Evolutionary conservation across 2,797 vertebrate genomes (phyloP).

Genomic region (Fistularia commersonii): DNA sequence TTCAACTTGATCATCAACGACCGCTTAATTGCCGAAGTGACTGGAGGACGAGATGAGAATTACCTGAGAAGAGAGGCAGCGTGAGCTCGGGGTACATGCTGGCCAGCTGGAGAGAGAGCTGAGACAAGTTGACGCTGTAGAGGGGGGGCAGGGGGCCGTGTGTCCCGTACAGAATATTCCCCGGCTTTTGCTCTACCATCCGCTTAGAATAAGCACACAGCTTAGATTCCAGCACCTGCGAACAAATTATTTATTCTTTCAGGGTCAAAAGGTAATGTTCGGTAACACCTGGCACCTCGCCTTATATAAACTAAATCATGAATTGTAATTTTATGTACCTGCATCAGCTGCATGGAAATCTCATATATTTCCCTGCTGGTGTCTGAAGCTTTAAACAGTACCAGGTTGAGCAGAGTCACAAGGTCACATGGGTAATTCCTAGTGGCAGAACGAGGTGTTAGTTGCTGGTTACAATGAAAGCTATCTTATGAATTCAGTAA

Average conservation of each 20-base stretch:
- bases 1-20: too few relatives aligned
- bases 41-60: too few relatives aligned
- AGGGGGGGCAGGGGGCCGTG: constrained; percentile 92
- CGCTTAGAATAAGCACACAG: constrained; percentile 95
- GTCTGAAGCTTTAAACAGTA: constrained; percentile 97
- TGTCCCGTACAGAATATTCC: constrained; percentile 92
- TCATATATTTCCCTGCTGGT: constrained; percentile 98
- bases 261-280: background rate
- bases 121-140: constrained; percentile 90
- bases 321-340: constrained; percentile 71
- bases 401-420: constrained; percentile 93
- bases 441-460: constrained; percentile 5
- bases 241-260: background rate
- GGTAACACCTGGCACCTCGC: background rate
- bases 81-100: constrained; percentile 99
- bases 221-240: constrained; percentile 92
- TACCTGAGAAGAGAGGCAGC: constrained; percentile 96
- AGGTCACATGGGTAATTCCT: constrained; percentile 99
- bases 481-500: too few relatives aligned
- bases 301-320: too few relatives aligned
- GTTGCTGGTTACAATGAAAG: too few relatives aligned
- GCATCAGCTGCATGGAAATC: constrained; percentile 99
- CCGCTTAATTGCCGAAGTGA: too few relatives aligned
- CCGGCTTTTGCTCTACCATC: constrained; percentile 90
- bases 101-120: constrained; percentile 90